Evolutionary conservation across 2,797 vertebrate species (phyloP).

Genomic region (Falco berigora): DNA sequence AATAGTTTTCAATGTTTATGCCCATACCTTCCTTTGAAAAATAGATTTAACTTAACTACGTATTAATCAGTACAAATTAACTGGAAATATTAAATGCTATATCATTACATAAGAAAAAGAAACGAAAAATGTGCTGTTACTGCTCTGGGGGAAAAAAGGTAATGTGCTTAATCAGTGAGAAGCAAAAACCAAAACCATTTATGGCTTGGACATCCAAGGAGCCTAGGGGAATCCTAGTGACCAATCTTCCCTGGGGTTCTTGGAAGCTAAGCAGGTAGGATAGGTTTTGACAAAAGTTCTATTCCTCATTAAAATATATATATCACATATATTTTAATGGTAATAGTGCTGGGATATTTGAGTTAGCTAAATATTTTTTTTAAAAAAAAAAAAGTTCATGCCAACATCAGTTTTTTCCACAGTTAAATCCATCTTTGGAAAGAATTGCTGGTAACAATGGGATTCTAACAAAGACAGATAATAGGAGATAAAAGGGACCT

Average conservation of each 20-base stretch:
- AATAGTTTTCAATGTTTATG: constrained; percentile 38
- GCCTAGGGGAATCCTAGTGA: neutral
- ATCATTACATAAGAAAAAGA: neutral
- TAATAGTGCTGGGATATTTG: neutral
- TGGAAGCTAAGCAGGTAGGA: neutral
- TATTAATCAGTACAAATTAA: constrained; percentile 45
- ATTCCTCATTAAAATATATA: neutral
- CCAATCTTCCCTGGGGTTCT: neutral
- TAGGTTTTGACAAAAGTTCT: neutral
- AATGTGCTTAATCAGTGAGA: neutral
- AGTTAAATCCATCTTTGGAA: neutral
- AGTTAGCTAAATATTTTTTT: neutral
- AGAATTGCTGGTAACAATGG: neutral
- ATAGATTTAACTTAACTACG: constrained; percentile 45
- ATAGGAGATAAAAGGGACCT: neutral
- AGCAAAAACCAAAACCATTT: neutral
- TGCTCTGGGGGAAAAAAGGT: neutral
- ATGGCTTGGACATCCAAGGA: neutral
- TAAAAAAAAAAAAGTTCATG: neutral
- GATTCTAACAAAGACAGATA: neutral
- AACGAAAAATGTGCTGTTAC: neutral
- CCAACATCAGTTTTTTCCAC: neutral
- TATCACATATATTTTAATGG: neutral
- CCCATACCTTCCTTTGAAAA: constrained; percentile 29
- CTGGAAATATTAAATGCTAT: neutral